phyloP scores from a whole-genome alignment of 2,888 invertebrate species.

The Agonopterix alstromeriana region DNA sequence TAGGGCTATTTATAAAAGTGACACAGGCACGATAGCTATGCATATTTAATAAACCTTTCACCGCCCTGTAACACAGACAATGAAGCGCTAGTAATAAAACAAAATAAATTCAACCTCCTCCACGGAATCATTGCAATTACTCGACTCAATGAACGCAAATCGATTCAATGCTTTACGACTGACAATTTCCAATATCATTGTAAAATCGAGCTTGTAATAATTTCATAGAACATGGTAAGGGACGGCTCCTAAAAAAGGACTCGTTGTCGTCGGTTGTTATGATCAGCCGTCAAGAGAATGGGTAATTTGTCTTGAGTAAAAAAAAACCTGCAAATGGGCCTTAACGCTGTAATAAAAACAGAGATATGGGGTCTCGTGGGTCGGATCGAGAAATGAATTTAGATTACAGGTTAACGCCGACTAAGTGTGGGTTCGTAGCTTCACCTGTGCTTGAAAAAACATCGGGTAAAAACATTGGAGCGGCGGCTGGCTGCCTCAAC shows the following conservation, averaged over 20 bases:
- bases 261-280: conserved; percentile 59
- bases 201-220: conserved; percentile 15
- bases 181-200: conserved; percentile 30
- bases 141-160: conserved; percentile 57
- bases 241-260: conserved; percentile 24
- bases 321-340: conserved; percentile 70
- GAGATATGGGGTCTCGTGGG: conserved; percentile 67
- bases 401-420: conserved; percentile 76
- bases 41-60: not conserved
- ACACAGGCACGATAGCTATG: too few relatives aligned
- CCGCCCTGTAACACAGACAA: conserved; percentile 38
- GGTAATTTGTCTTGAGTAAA: conserved; percentile 73
- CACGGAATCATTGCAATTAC: conserved; percentile 54
- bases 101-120: conserved; percentile 42
- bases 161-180: conserved; percentile 49
- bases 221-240: conserved; percentile 14
- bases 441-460: conserved; percentile 71
- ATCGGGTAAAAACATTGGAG: conserved; percentile 36
- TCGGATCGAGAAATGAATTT: conserved; percentile 76
- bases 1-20: not conserved
- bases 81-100: conserved; percentile 27
- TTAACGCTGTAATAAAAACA: conserved; percentile 73
- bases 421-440: conserved; percentile 67
- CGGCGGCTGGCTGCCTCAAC: conserved; percentile 20
- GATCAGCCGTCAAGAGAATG: conserved; percentile 61